Conservation (phyloP, 2,797 vertebrate species). For the Anableps anableps region DNA sequence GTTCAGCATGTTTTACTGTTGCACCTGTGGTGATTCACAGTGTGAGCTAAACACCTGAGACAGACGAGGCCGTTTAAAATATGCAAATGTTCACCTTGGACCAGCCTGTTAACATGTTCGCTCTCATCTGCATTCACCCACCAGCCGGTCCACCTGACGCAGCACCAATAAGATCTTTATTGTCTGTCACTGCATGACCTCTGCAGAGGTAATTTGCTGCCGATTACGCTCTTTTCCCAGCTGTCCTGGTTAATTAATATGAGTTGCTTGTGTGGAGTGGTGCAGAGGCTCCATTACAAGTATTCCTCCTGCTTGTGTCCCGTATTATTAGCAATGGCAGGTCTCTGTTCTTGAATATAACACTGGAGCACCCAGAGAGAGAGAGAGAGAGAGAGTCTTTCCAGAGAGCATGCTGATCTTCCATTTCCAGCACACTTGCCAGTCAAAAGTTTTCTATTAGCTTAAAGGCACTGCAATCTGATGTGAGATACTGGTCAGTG, state of each 20-base stretch:
- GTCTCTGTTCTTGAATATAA: conserved; percentile 10
- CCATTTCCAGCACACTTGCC: neutral
- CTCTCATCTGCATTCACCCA: conserved; percentile 57
- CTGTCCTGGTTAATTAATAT: conserved; percentile 62
- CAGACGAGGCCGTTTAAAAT: conserved; percentile 49
- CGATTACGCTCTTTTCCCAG: conserved; percentile 60
- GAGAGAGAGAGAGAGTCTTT: neutral
- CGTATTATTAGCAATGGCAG: conserved; percentile 14
- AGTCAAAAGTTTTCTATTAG: conserved; percentile 4
- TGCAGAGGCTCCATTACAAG: conserved; percentile 35
- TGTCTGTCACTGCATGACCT: conserved; percentile 61
- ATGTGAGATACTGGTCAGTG: neutral
- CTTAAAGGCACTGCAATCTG: neutral
- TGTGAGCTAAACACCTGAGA: conserved; percentile 42
- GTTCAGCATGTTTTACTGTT: conserved; percentile 46
- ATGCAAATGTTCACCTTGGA: conserved; percentile 60
- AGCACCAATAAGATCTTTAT: conserved; percentile 51
- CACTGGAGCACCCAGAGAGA: neutral
- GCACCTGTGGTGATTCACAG: conserved; percentile 22
- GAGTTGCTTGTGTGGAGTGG: conserved; percentile 26
- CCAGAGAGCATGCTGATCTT: neutral
- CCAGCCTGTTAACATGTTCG: conserved; percentile 41
- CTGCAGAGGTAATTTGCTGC: conserved; percentile 47
- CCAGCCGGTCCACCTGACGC: conserved; percentile 46
- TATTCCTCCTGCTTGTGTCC: conserved; percentile 29